phyloP scores from a whole-genome alignment of 1,140 invertebrate genomes.

The Delia radicum region DNA sequence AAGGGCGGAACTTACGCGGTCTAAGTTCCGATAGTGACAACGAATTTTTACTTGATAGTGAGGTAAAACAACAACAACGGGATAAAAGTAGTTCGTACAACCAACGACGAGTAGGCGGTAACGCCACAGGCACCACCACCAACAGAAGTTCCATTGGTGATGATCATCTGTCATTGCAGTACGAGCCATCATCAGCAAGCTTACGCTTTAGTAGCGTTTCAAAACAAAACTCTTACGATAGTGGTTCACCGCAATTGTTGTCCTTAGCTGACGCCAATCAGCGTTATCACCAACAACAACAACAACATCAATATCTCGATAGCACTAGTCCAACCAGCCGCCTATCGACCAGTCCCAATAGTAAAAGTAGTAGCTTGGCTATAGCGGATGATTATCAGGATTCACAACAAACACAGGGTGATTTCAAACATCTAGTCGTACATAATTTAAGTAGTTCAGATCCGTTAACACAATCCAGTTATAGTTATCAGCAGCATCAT shows the following conservation, averaged over 20 bases:
- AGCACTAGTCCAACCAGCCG: constrained; percentile 46
- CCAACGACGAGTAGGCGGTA: background rate
- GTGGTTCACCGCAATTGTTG: constrained; percentile 48
- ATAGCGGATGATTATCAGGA: constrained; percentile 24
- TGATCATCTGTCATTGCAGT: constrained; percentile 36
- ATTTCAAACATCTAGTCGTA: constrained; percentile 28
- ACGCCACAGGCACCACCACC: background rate
- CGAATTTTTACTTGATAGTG: constrained; percentile 34
- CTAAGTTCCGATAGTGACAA: constrained; percentile 8
- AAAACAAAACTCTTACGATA: constrained; percentile 49
- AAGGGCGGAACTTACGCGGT: background rate
- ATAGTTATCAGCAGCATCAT: constrained; percentile 8
- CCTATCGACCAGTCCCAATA: constrained; percentile 18
- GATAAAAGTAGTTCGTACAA: background rate
- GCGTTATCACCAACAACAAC: constrained; percentile 10
- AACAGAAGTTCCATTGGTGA: constrained; percentile 29
- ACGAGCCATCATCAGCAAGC: constrained; percentile 32
- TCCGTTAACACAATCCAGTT: constrained; percentile 47
- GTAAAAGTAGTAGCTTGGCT: constrained; percentile 25
- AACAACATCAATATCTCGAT: background rate
- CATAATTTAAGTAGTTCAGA: constrained; percentile 35
- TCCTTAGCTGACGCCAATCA: constrained; percentile 24
- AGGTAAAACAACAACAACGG: constrained; percentile 35
- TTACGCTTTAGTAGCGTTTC: constrained; percentile 45
- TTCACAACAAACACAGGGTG: background rate